Conservation (phyloP, 2,797 vertebrate genomes). For the Distichodus sexfasciatus region DNA sequence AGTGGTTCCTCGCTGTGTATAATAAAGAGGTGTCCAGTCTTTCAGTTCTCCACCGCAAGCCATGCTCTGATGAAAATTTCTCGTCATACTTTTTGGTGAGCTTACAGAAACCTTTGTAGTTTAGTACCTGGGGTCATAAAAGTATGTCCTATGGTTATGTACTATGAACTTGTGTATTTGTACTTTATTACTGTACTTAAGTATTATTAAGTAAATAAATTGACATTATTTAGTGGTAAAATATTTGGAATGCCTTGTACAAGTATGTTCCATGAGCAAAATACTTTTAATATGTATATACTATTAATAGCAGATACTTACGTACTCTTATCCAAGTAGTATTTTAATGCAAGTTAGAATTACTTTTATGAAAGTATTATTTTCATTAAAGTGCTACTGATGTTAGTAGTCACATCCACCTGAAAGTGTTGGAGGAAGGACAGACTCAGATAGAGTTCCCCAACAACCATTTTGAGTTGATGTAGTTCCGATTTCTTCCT, state of each 20-base stretch:
- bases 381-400: no score
- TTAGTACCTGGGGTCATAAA: constrained; percentile 48
- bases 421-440: constrained; percentile 57
- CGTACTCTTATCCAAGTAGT: no score
- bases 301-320: no score
- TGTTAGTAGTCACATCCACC: constrained; percentile 41
- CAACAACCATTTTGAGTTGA: constrained; percentile 54
- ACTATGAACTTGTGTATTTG: no score
- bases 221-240: no score
- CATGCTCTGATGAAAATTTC: constrained; percentile 40
- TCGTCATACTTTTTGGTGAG: constrained; percentile 56
- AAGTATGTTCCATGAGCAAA: no score
- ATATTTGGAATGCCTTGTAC: no score
- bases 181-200: no score
- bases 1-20: constrained; percentile 36
- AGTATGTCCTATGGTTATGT: neutral
- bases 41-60: constrained; percentile 51
- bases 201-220: no score
- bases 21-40: constrained; percentile 51
- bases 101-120: constrained; percentile 53
- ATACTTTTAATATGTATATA: no score
- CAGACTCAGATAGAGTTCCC: constrained; percentile 56
- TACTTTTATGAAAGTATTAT: no score
- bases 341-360: no score
- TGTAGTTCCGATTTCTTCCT: constrained; percentile 8